These are phyloP conservation scores for Gulo gulo DNA, from an alignment of 2,113 vertebrate genomes.

Conservation along the genomic window DNA sequence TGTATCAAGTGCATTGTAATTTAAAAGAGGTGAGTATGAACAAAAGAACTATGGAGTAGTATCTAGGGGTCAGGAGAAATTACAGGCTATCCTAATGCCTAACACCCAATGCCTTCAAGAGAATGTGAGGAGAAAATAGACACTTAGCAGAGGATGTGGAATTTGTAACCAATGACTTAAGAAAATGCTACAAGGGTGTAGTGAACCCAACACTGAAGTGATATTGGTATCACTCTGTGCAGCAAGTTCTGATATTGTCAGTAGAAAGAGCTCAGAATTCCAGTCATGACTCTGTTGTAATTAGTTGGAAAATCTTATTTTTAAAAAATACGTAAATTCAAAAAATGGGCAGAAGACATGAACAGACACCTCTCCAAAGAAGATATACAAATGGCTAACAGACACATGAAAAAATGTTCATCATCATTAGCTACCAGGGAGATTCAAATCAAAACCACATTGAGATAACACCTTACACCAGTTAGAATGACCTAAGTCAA, in stretches of 20 bases:
- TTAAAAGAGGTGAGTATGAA: not conserved
- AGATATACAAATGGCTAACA: no score
- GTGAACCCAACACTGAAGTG: not conserved
- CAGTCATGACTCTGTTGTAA: not conserved
- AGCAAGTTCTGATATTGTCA: not conserved
- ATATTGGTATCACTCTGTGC: not conserved
- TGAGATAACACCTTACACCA: no score
- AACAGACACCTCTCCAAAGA: no score
- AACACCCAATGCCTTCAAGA: not conserved
- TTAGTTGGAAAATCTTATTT: not conserved
- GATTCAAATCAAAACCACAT: no score
- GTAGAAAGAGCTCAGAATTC: not conserved
- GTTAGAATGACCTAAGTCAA: no score
- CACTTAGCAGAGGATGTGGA: no score
- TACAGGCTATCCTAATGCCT: not conserved
- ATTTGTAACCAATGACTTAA: not conserved
- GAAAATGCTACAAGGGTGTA: no score
- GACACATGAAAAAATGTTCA: no score
- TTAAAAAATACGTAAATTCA: not conserved
- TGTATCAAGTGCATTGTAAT: not conserved
- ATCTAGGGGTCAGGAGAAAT: not conserved
- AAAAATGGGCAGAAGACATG: no score
- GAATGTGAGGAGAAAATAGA: not conserved
- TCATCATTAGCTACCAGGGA: no score
- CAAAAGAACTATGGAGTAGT: not conserved